Base-by-base conservation (phyloP, 2,113 vertebrate genomes). In the Malurus elegans region DNA sequence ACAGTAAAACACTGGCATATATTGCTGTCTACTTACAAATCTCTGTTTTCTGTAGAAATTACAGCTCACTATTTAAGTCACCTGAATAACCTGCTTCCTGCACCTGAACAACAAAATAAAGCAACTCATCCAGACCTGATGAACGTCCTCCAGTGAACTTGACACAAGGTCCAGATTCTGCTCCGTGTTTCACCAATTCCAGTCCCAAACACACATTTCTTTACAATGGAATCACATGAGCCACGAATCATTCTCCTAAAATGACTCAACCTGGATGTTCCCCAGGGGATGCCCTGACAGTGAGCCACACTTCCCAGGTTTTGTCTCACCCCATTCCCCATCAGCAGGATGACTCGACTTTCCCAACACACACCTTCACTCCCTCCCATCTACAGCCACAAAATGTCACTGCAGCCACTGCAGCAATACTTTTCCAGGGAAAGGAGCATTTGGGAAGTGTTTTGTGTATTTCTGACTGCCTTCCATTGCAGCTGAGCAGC, bases 1-100 rank as follows among this genome's bases (percentile, higher is more conserved):
- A 82, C 92, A 56, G 69, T 91, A 97, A 95, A 98, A 97, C 91
- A 95, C 90, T 93, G 93, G 92, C 91, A 93, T 92, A 93, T 94
- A 96, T 89, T 80, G 94, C 45, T 61, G 79, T 50, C 71, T 97
- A 53, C 94, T 97, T 97, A 95, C 84, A 96, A 96, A 97, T 93
- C 94, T 96, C 90, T 92, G 91, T 93, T 97, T 97, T 96, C 91
- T 97, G 88, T 80, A 89, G 95, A 97, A 97, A 97, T 97, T 97
- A 95, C 86, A 97, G 94, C 90, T 94, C 80, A 62, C 79, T 85
- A 54, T 96, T 97, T 97, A 97, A 97, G 97, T 96, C 94, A 95
- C 92, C 81, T 79, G 92, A 95, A 96, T 94, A 96, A 97, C 88
- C 91, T 79, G 86, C 62, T 97, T 96, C 91, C 88, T 84, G 75